Percentiles rank a stretch among this genome's conserved stretches.
These are phyloP conservation scores for Antrozous pallidus DNA, from an alignment of 2,797 vertebrate genomes.

Conservation along the genomic window DNA sequence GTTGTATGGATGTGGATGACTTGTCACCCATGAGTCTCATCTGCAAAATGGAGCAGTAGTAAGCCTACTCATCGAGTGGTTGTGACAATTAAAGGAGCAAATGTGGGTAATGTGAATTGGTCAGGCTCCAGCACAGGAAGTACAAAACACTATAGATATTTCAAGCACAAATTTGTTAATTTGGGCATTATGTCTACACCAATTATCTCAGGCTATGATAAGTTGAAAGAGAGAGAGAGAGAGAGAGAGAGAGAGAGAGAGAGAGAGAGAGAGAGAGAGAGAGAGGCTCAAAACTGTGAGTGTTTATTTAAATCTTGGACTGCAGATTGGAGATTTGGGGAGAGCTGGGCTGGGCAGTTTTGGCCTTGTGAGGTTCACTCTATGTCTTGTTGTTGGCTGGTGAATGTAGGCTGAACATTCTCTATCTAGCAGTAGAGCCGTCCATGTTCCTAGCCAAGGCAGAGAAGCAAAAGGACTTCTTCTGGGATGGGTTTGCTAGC, in stretches of 20 bases:
- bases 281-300: background rate
- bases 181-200: background rate
- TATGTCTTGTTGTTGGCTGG: background rate
- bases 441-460: background rate
- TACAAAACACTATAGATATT: background rate
- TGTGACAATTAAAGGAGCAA: background rate
- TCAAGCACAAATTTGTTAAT: background rate
- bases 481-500: background rate
- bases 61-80: fast-evolving
- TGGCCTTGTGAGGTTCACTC: fast-evolving
- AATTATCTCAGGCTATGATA: background rate
- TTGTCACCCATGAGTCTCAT: too few species aligned
- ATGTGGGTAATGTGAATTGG: background rate
- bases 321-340: background rate
- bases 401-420: background rate
- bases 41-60: background rate
- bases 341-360: background rate
- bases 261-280: too few species aligned
- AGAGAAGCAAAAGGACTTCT: background rate
- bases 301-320: background rate
- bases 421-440: background rate
- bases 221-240: too few species aligned
- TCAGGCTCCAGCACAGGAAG: background rate
- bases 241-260: too few species aligned
- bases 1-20: too few species aligned